Conservation (phyloP, 2,888 invertebrate genomes). For the Choristoneura rosaceana region DNA sequence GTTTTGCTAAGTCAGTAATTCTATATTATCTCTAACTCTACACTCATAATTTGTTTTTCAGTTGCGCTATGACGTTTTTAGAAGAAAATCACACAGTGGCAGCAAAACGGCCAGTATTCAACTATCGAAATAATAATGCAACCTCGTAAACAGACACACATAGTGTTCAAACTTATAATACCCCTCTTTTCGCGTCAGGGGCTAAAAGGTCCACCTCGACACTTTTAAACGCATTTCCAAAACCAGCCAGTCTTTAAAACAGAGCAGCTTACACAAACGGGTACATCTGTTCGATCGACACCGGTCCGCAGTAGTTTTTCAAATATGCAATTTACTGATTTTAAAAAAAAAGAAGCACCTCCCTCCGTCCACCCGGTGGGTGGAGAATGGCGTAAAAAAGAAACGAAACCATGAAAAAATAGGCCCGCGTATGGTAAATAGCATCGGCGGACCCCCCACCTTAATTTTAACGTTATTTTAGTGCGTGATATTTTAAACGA, state of each 20-base stretch:
- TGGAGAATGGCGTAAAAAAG: slow-evolving; percentile 77
- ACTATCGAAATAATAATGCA: too few species aligned
- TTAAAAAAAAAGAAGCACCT: slow-evolving; percentile 68
- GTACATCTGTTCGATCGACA: slow-evolving; percentile 58
- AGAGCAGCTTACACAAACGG: slow-evolving; percentile 46
- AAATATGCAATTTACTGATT: slow-evolving; percentile 85
- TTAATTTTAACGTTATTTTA: slow-evolving; percentile 63
- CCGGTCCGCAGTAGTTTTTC: slow-evolving; percentile 75
- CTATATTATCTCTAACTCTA: too few species aligned
- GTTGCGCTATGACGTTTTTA: too few species aligned
- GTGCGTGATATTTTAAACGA: slow-evolving; percentile 21
- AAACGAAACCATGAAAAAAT: slow-evolving; percentile 70
- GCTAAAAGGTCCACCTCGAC: too few species aligned
- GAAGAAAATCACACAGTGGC: too few species aligned
- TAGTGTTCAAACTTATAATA: too few species aligned
- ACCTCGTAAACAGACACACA: too few species aligned
- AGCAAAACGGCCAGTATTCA: too few species aligned
- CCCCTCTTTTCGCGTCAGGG: too few species aligned
- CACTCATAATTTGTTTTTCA: too few species aligned
- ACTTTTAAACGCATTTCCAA: background rate
- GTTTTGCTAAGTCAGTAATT: too few species aligned
- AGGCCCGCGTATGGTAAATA: slow-evolving; percentile 79
- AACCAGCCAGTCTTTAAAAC: slow-evolving; percentile 33
- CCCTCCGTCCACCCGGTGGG: slow-evolving; percentile 65
- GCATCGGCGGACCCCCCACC: slow-evolving; percentile 59